Base-by-base conservation (phyloP, 1,140 invertebrate genomes). In the Euwallacea similis region DNA sequence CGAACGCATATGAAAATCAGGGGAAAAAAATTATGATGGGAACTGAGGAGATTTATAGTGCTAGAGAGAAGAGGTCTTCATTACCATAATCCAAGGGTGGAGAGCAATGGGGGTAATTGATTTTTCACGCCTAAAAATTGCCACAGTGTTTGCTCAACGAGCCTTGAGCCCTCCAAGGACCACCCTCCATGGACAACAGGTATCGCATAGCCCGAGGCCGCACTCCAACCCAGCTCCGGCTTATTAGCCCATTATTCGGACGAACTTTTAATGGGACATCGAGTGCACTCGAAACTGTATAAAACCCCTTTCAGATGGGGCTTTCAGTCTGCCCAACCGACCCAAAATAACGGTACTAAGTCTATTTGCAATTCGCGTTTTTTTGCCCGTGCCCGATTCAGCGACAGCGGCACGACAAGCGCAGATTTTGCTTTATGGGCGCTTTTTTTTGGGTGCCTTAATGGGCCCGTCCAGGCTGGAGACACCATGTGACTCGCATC, bases 41-140 rank as follows among this genome's bases (percentile, higher is more conserved):
- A 56, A 56, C n/a, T 16, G 54, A 16, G 46, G 46, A 50, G 46
- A 56, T 50, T 50, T 13, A 50, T 11, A 50, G 9, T 50, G 46
- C 9, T 13, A 50, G n/a, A 15, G 8, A 15, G 16, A 16, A 56
- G 16, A 56, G 54, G 42, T 46, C 60, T n/a, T 62, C 13, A 62
- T 62, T 62, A 62, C 44, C 63, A 54, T 61, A 59, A 46, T 16
- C 61, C 43, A 9, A 55, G 53, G 61, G 68, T 54, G 8, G 42
- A n/a, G 50, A 41, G n/a, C 47, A n/a, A 72, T 72, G 60, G 64
- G 71, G 71, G 71, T 68, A 72, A 72, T 72, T 72, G 71, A 72
- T 72, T 72, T 72, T 72, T 72, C 64, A 72, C 71, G 60, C 71
- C 56, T 47, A 43, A 64, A 67, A 54, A 63, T 63, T 46, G 53